Conservation (phyloP, 2,113 vertebrate genomes). For the Sphaerodactylus townsendi region DNA sequence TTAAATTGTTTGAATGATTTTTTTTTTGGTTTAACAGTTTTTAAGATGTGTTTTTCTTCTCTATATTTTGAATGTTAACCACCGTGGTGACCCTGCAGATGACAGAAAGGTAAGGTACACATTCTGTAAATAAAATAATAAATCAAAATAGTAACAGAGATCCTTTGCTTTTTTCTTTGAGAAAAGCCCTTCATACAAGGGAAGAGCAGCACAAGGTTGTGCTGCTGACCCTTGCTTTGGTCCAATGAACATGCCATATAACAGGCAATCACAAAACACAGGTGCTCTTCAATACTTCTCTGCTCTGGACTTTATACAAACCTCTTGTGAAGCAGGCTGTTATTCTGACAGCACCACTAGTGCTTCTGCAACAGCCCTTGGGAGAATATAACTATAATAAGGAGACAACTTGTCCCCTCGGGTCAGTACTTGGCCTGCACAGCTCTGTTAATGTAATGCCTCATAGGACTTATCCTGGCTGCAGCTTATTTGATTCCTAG, state of each 20-base stretch:
- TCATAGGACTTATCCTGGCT: conserved; percentile 26
- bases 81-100: too few species aligned
- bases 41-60: too few species aligned
- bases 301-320: too few species aligned
- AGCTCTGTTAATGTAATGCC: not conserved
- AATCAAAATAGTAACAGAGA: too few species aligned
- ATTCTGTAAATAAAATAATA: too few species aligned
- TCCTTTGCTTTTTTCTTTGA: not conserved
- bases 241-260: not conserved
- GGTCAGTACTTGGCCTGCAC: not conserved
- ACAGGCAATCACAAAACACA: not conserved
- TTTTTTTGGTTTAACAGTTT: too few species aligned
- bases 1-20: too few species aligned
- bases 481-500: conserved; percentile 15
- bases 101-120: too few species aligned
- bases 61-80: too few species aligned
- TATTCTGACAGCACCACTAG: too few species aligned
- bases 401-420: not conserved
- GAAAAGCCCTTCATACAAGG: not conserved
- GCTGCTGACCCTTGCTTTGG: not conserved
- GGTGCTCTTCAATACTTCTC: not conserved
- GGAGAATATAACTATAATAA: not conserved
- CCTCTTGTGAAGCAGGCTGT: not conserved
- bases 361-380: not conserved
- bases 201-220: not conserved